A percentile compares a stretch with the other conserved stretches of the same genome.
phyloP scores from a whole-genome alignment of 2,797 vertebrate species.

The Leptoclinus maculatus region DNA sequence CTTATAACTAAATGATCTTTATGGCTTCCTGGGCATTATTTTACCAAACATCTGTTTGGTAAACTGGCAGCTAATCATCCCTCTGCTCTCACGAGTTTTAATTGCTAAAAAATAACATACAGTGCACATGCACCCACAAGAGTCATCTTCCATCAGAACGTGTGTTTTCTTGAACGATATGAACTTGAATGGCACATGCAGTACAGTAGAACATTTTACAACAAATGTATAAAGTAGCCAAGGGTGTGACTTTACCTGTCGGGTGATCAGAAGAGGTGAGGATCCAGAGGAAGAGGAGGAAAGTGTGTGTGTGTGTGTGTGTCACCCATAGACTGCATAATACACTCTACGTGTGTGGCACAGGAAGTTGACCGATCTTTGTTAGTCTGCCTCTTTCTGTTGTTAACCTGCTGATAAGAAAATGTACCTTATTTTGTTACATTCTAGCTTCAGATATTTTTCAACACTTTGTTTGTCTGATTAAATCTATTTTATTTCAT shows the following conservation, averaged over 20 bases:
- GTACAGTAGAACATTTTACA: not conserved
- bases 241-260: slow-evolving; percentile 8
- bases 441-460: not conserved
- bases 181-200: not conserved
- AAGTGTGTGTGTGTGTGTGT: not conserved
- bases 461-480: not conserved
- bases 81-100: not conserved
- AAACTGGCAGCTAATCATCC: not conserved
- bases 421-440: not conserved
- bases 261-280: not conserved
- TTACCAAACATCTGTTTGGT: not conserved
- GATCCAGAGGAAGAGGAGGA: not conserved
- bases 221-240: not conserved
- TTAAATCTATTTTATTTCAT: not conserved
- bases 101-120: no score
- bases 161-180: no score
- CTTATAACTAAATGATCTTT: not conserved
- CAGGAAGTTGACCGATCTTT: slow-evolving; percentile 26
- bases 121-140: not conserved
- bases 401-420: not conserved
- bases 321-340: not conserved
- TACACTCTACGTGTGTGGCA: not conserved
- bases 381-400: not conserved
- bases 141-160: not conserved
- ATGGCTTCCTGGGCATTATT: not conserved